A percentile compares a stretch with the other conserved stretches of the same genome.
phyloP scores from a whole-genome alignment of 2,888 invertebrate species.

The Isoperla grammatica region DNA sequence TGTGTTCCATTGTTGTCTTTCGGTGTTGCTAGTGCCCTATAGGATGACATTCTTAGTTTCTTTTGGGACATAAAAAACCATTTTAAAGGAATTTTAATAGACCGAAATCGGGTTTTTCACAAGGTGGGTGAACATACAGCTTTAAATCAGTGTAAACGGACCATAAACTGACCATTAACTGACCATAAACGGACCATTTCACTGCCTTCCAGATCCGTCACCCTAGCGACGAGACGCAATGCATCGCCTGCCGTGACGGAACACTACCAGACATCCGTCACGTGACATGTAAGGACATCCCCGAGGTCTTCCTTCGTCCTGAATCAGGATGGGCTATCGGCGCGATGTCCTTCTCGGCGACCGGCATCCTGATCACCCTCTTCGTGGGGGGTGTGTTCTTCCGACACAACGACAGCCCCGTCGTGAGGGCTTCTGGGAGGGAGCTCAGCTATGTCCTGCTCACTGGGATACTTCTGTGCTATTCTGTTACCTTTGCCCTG shows the following conservation, averaged over 20 bases:
- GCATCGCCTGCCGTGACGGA: conserved; percentile 71
- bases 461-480: conserved; percentile 84
- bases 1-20: no score
- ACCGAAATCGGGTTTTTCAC: no score
- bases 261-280: conserved; percentile 74
- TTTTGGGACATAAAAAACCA: no score
- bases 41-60: no score
- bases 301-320: conserved; percentile 73
- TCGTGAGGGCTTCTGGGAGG: conserved; percentile 92
- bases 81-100: no score
- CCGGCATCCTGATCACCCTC: conserved; percentile 68
- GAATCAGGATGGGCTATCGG: conserved; percentile 90
- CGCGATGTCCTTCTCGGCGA: conserved; percentile 82
- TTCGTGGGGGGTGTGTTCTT: conserved; percentile 77
- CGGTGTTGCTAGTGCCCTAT: no score
- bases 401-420: conserved; percentile 86
- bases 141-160: no score
- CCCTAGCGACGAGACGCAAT: conserved; percentile 74
- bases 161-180: no score
- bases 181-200: no score
- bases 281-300: conserved; percentile 67
- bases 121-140: no score
- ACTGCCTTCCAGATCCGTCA: conserved; percentile 62
- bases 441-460: conserved; percentile 88
- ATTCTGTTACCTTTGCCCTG: conserved; percentile 86